Percentiles rank a stretch among this genome's conserved stretches.
Conservation (phyloP, 2,113 vertebrate genomes). For the Myiopsitta monachus region DNA sequence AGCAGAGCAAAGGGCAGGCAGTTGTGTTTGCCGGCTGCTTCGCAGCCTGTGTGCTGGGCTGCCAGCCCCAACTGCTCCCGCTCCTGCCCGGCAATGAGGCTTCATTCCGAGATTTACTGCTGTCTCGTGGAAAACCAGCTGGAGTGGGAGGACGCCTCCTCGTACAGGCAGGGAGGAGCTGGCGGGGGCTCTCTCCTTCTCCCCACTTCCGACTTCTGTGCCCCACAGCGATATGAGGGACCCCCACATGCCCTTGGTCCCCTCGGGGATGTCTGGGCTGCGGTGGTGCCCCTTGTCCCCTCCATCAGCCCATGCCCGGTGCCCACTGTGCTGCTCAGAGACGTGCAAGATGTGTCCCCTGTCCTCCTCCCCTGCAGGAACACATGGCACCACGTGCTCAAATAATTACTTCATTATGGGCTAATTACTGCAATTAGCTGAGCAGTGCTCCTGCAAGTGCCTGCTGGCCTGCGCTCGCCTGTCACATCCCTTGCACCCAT, state of each 20-base stretch:
- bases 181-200: background rate
- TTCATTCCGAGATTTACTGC: background rate
- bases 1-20: background rate
- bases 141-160: background rate
- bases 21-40: background rate
- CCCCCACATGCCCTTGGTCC: fast-evolving
- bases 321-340: fast-evolving
- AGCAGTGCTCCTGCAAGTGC: background rate
- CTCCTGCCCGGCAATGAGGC: background rate
- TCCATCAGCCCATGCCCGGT: fast-evolving
- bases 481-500: fast-evolving
- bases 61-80: background rate
- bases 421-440: constrained; percentile 57
- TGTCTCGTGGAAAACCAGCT: background rate
- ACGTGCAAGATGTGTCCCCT: fast-evolving
- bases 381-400: constrained; percentile 14
- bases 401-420: constrained; percentile 58
- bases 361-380: background rate
- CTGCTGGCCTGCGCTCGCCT: background rate
- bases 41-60: fast-evolving
- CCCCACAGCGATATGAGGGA: background rate
- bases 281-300: background rate
- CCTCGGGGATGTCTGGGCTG: fast-evolving
- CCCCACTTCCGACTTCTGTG: background rate
- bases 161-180: background rate